Conservation (phyloP, 1,140 invertebrate species). For the Eriosoma lanigerum region DNA sequence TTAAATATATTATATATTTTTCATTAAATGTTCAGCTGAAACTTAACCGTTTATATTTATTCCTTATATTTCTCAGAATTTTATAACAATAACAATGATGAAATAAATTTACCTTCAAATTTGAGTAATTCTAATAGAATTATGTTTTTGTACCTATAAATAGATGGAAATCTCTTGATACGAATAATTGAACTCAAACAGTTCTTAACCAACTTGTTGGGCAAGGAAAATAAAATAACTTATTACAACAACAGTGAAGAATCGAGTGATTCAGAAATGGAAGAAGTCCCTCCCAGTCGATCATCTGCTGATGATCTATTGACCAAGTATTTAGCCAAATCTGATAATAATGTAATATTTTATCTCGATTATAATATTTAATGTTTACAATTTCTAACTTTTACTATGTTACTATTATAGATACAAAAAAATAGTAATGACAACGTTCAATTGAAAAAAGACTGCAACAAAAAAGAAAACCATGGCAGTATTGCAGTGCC, state of each 20-base stretch:
- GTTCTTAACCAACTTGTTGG: not conserved
- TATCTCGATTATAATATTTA: too few species aligned
- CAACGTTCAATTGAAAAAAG: not conserved
- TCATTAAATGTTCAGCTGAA: too few species aligned
- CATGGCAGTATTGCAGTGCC: constrained; percentile 59
- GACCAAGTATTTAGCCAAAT: not conserved
- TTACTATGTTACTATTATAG: not conserved
- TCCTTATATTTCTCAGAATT: too few species aligned
- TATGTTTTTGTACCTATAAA: not conserved
- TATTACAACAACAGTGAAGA: constrained; percentile 3
- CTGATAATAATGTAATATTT: not conserved
- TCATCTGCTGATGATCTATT: constrained; percentile 36
- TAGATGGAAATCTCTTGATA: constrained; percentile 6
- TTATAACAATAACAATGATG: too few species aligned
- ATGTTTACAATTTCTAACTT: too few species aligned
- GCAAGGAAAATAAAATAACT: constrained; percentile 16
- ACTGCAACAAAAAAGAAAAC: constrained; percentile 56
- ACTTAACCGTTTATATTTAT: too few species aligned
- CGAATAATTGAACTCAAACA: constrained; percentile 21
- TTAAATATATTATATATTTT: constrained; percentile 11
- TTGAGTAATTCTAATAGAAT: not conserved
- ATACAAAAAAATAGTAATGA: not conserved
- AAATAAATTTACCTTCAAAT: too few species aligned
- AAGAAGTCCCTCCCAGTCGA: constrained; percentile 5
- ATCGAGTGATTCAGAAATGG: constrained; percentile 28